A percentile compares a stretch with the other conserved stretches of the same genome.
phyloP scores from a whole-genome alignment of 2,888 invertebrate species.

The Orthosia gothica region DNA sequence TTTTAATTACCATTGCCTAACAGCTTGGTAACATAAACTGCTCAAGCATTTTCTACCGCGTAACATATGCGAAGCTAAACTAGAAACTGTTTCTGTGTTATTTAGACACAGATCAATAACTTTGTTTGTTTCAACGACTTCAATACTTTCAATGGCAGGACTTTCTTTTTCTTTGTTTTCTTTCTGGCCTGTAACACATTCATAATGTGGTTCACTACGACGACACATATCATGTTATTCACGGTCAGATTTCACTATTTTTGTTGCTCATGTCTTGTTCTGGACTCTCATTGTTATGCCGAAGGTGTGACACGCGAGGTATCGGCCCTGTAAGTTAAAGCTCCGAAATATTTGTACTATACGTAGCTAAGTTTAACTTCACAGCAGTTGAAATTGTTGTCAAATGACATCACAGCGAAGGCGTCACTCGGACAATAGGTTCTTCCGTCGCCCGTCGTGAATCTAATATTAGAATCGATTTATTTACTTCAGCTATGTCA shows the following conservation, averaged over 20 bases:
- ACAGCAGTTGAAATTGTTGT: conserved; percentile 16
- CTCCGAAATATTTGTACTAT: conserved; percentile 12
- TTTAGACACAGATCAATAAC: conserved; percentile 54
- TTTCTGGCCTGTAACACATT: conserved; percentile 52
- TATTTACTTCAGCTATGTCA: conserved; percentile 33
- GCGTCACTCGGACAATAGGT: conserved; percentile 27
- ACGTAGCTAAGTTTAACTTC: not conserved
- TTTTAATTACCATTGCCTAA: conserved; percentile 37
- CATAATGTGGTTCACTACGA: conserved; percentile 43
- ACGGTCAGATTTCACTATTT: conserved; percentile 33
- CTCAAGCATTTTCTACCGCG: conserved; percentile 16
- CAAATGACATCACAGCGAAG: conserved; percentile 37
- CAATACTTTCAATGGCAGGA: conserved; percentile 55
- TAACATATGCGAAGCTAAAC: not conserved
- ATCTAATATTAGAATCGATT: conserved; percentile 36
- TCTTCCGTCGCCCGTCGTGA: conserved; percentile 20
- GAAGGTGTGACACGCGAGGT: conserved; percentile 28
- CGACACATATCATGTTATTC: conserved; percentile 18
- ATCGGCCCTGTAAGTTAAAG: conserved; percentile 23
- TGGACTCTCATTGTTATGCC: conserved; percentile 57
- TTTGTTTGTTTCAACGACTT: conserved; percentile 52
- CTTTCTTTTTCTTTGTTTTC: conserved; percentile 73
- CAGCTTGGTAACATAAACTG: conserved; percentile 9
- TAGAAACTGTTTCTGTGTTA: conserved; percentile 32
- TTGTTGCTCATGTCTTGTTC: conserved; percentile 35